A percentile compares a stretch with the other conserved stretches of the same genome.
Evolutionary conservation across 2,888 invertebrate genomes (phyloP).

Genomic region (Ennomos quercinarius): DNA sequence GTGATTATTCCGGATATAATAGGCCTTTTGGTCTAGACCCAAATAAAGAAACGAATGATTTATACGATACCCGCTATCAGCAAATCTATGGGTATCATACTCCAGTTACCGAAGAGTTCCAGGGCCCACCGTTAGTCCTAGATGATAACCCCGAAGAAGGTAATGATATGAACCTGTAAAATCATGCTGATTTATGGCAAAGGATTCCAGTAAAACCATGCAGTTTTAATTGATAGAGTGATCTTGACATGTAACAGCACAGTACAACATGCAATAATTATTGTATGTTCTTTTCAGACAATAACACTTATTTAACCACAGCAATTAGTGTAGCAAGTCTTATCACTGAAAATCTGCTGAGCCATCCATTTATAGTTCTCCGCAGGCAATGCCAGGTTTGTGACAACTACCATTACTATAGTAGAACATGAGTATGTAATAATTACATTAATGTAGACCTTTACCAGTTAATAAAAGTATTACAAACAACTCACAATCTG

Average conservation of each 20-base stretch:
- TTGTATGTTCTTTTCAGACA: constrained; percentile 59
- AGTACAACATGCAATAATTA: not conserved
- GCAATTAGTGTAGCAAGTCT: constrained; percentile 94
- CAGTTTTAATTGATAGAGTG: too few relatives aligned
- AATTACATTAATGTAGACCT: not conserved
- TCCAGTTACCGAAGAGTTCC: constrained; percentile 78
- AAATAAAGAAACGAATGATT: constrained; percentile 75
- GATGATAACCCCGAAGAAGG: constrained; percentile 78
- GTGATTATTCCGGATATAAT: constrained; percentile 74
- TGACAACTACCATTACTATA: not conserved
- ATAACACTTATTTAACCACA: constrained; percentile 89
- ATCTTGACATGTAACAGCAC: not conserved
- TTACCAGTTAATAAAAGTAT: not conserved
- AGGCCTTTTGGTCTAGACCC: constrained; percentile 77
- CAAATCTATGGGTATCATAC: constrained; percentile 82
- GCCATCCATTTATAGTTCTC: constrained; percentile 97
- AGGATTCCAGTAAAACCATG: too few relatives aligned
- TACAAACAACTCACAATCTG: not conserved
- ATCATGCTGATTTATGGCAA: too few relatives aligned
- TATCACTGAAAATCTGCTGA: constrained; percentile 94
- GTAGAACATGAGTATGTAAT: too few relatives aligned
- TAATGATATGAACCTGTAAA: constrained; percentile 40
- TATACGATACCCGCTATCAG: constrained; percentile 80
- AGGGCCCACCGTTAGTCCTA: constrained; percentile 79
- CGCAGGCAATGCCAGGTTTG: constrained; percentile 94